Evolutionary conservation across 2,888 invertebrate species (phyloP).

Genomic region (Euproctis similis): DNA sequence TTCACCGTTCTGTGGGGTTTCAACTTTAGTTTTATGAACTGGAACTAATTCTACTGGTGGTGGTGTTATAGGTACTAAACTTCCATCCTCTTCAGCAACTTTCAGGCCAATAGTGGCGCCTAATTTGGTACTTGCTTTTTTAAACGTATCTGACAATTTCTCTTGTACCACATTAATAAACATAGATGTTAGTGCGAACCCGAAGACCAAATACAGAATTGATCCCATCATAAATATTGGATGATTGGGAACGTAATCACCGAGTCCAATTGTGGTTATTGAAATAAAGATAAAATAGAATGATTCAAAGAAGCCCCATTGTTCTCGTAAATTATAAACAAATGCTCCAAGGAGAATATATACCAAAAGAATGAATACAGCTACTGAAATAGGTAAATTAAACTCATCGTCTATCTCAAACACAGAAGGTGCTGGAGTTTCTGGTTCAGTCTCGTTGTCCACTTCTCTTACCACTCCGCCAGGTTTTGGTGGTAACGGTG

Average conservation of each 20-base stretch:
- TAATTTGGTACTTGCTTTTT: slow-evolving; percentile 88
- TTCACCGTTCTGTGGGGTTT: slow-evolving; percentile 14
- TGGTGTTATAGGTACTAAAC: slow-evolving; percentile 61
- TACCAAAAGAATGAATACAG: slow-evolving; percentile 85
- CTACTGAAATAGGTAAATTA: slow-evolving; percentile 93
- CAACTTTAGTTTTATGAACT: slow-evolving; percentile 47
- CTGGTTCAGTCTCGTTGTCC: slow-evolving; percentile 76
- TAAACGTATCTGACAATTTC: slow-evolving; percentile 86
- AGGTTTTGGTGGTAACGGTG: slow-evolving; percentile 62
- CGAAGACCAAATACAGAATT: slow-evolving; percentile 94
- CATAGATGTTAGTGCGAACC: slow-evolving; percentile 96
- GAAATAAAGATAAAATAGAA: slow-evolving; percentile 98
- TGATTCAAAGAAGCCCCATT: slow-evolving; percentile 94
- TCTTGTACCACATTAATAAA: slow-evolving; percentile 97
- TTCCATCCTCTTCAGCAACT: slow-evolving; percentile 81
- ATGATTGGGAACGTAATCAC: slow-evolving; percentile 92
- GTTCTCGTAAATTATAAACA: slow-evolving; percentile 84
- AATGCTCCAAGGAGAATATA: slow-evolving; percentile 93
- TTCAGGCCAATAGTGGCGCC: slow-evolving; percentile 88
- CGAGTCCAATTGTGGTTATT: slow-evolving; percentile 98
- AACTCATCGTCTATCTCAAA: slow-evolving; percentile 94
- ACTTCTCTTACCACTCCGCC: slow-evolving; percentile 37
- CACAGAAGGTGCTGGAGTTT: slow-evolving; percentile 85
- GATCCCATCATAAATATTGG: slow-evolving; percentile 93
- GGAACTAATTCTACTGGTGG: slow-evolving; percentile 57